phyloP scores from a whole-genome alignment of 2,888 invertebrate genomes.

The Heteromurus nitidus region DNA sequence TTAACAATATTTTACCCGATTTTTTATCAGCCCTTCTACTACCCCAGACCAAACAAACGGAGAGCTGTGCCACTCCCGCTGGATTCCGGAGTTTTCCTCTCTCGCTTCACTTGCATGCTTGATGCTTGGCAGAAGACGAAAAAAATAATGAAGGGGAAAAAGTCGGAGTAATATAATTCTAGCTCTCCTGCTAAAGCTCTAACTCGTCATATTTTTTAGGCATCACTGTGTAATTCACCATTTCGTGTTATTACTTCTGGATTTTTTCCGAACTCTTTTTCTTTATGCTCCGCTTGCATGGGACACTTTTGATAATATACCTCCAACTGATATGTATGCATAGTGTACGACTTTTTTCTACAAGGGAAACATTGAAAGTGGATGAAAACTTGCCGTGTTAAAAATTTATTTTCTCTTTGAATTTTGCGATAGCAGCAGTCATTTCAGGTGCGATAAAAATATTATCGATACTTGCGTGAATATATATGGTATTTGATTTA shows the following conservation, averaged over 20 bases:
- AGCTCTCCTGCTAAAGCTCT: conserved; percentile 9
- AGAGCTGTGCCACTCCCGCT: conserved; percentile 38
- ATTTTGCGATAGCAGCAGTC: conserved; percentile 17
- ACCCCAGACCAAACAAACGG: conserved; percentile 10
- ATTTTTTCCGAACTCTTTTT: background rate
- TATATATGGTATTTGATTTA: background rate
- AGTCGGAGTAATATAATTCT: background rate
- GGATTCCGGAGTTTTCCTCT: conserved; percentile 41
- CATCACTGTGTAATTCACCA: no score
- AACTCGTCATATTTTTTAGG: conserved; percentile 10
- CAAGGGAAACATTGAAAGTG: background rate
- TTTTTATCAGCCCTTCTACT: conserved; percentile 52
- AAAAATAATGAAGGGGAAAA: conserved; percentile 53
- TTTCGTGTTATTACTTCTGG: background rate
- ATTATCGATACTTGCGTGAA: background rate
- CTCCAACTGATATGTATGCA: no score
- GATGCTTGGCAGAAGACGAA: no score
- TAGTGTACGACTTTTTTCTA: background rate
- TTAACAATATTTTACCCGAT: conserved; percentile 59
- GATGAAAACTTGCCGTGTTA: background rate
- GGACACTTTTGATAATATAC: conserved; percentile 27
- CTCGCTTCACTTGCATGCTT: conserved; percentile 15
- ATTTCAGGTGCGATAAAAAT: conserved; percentile 22
- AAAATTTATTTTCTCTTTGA: conserved; percentile 17
- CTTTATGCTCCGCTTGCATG: conserved; percentile 1